Evolutionary conservation across 2,888 invertebrate species (phyloP).

Genomic region (Pterostichus niger): DNA sequence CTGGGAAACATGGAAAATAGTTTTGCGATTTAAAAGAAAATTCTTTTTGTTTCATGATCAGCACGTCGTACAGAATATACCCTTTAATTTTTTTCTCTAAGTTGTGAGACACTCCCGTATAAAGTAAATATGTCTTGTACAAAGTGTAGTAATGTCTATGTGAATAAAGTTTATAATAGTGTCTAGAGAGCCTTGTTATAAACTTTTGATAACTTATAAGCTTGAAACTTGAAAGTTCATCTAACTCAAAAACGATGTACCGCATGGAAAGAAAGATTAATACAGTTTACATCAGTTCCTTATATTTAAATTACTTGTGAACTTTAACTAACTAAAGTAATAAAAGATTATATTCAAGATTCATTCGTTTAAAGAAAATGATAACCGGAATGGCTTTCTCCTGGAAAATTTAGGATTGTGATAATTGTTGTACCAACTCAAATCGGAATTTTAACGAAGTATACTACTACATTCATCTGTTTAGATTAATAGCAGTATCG

Average conservation of each 20-base stretch:
- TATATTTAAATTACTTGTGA: conserved; percentile 35
- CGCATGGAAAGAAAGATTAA: conserved; percentile 40
- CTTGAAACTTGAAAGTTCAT: conserved; percentile 43
- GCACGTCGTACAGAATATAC: no score
- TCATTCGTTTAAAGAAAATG: background rate
- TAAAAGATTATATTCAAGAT: conserved; percentile 18
- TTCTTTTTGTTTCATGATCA: no score
- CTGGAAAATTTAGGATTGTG: background rate
- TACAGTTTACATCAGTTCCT: conserved; percentile 34
- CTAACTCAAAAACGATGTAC: conserved; percentile 46
- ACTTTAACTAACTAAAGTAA: conserved; percentile 2
- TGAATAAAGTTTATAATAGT: conserved; percentile 50
- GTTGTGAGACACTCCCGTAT: no score
- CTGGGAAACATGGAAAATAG: no score
- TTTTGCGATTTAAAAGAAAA: no score
- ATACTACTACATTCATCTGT: background rate
- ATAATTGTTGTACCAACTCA: no score
- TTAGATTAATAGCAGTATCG: no score
- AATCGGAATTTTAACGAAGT: conserved; percentile 32
- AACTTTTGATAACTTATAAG: conserved; percentile 52
- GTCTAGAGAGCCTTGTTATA: conserved; percentile 34
- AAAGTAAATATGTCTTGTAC: conserved; percentile 7
- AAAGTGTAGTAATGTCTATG: conserved; percentile 34
- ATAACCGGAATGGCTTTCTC: background rate
- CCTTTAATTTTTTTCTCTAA: no score